These are phyloP conservation scores for Bryconaethiops microstoma DNA, from an alignment of 2,797 vertebrate genomes.

Conservation along the genomic window DNA sequence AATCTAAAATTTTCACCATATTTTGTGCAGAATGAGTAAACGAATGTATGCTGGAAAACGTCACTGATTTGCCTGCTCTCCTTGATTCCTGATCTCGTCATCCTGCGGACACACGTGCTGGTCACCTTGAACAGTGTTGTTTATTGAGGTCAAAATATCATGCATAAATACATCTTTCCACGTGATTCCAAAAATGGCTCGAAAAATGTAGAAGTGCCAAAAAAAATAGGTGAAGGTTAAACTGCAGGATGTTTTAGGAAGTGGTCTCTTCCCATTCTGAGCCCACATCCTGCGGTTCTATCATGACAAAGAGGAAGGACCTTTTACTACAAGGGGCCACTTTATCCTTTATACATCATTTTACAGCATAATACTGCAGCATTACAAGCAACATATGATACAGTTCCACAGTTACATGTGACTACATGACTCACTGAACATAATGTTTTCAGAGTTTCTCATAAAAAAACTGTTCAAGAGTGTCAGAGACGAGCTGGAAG, in stretches of 20 bases:
- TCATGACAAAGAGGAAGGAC: constrained; percentile 52
- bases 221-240: constrained; percentile 34
- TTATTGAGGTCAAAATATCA: no score
- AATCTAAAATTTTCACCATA: no score
- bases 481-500: background rate
- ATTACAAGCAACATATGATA: background rate
- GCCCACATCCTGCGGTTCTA: constrained; percentile 32
- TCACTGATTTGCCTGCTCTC: no score
- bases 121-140: no score
- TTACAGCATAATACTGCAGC: constrained; percentile 17
- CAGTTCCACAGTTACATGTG: background rate
- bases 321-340: background rate
- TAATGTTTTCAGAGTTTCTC: no score
- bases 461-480: background rate
- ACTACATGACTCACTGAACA: background rate
- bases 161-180: background rate
- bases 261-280: constrained; percentile 42
- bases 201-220: background rate
- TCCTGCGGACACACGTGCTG: no score
- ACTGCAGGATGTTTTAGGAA: constrained; percentile 37
- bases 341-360: constrained; percentile 27
- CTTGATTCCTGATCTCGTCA: no score
- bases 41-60: no score
- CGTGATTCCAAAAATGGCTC: background rate
- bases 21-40: no score